Base-by-base conservation (phyloP, 2,113 vertebrate species). In the Rhinichthys klamathensis region DNA sequence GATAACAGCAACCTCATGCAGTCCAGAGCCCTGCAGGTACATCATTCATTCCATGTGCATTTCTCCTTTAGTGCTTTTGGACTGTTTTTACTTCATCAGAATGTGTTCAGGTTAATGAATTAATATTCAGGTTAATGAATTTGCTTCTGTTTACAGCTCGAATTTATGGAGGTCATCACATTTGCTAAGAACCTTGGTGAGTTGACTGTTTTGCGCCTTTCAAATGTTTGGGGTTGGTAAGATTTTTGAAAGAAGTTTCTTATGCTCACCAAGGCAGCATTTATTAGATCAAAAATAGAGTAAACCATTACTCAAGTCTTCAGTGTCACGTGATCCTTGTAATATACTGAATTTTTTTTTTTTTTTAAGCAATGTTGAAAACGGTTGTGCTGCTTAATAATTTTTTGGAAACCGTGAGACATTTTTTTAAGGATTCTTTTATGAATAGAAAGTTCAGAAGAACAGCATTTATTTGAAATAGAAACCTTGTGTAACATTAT, bases 21-120 rank as follows among this genome's bases (percentile, higher is more conserved):
- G 83, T 97, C 98, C 78, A 94, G 90, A 79, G 88, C 74, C 8
- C 92, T 96, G 75, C 97, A 99, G 97, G 98, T 99, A 94, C 30
- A 8, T 9, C 3, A 23, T 2, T 54, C n/a, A 9, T 76, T 25
- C 21, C 12, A 23, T 25, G 21, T 79, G 21, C 23, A 16, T 25
- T 60, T 60, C 4, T 38, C 6, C 35, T 56, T 30, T 32, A 46
- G 7, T 32, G 6, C 9, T 58, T 51, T 49, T 44, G 1, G 23
- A 54, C 25, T n/a, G 10, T 18, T 46, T 88, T 30, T 80, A 44
- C 11, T 84, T 61, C 30, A 25, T 85, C 15, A 38, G 83, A 67
- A 3, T 91, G 6, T 86, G 0, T 84, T 23, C 85, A 94, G 93
- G 92, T 93, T 87, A 90, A 80, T 63, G 4, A 44, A 2, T 16